A percentile compares a stretch with the other conserved stretches of the same genome.
phyloP scores from a whole-genome alignment of 2,888 invertebrate species.

The Sphinx pinastri region DNA sequence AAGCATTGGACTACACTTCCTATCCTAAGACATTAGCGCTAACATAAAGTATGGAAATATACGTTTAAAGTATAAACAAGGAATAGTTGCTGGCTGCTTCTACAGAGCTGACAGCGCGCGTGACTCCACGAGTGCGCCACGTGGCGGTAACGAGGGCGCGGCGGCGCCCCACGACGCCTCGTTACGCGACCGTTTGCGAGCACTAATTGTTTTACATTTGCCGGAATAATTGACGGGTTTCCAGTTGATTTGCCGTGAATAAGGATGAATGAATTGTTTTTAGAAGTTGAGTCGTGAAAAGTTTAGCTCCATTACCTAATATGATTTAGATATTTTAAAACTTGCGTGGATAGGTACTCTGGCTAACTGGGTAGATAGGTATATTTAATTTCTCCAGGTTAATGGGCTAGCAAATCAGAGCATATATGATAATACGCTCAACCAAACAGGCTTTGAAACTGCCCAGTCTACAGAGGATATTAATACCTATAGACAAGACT shows the following conservation, averaged over 20 bases:
- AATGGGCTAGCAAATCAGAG: no score
- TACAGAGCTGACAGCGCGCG: slow-evolving; percentile 31
- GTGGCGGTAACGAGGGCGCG: slow-evolving; percentile 46
- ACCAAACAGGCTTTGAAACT: no score
- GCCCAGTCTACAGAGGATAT: no score
- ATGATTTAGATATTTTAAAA: no score
- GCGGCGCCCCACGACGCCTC: neutral
- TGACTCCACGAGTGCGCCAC: slow-evolving; percentile 43
- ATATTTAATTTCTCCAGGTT: no score
- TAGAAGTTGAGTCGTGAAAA: neutral
- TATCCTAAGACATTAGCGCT: neutral
- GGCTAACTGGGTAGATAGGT: no score
- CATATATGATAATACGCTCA: no score
- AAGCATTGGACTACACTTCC: neutral
- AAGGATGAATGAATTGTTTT: neutral
- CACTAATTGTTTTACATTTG: slow-evolving; percentile 20
- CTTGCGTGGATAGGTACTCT: no score
- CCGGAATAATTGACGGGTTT: slow-evolving; percentile 7
- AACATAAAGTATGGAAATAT: neutral
- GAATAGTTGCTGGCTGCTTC: neutral
- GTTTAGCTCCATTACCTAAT: no score
- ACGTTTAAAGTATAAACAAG: neutral
- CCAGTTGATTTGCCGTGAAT: slow-evolving; percentile 18
- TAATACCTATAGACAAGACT: no score
- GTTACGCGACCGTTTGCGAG: slow-evolving; percentile 7